Evolutionary conservation across 2,888 invertebrate genomes (phyloP).

Genomic region (Dryococelus australis): DNA sequence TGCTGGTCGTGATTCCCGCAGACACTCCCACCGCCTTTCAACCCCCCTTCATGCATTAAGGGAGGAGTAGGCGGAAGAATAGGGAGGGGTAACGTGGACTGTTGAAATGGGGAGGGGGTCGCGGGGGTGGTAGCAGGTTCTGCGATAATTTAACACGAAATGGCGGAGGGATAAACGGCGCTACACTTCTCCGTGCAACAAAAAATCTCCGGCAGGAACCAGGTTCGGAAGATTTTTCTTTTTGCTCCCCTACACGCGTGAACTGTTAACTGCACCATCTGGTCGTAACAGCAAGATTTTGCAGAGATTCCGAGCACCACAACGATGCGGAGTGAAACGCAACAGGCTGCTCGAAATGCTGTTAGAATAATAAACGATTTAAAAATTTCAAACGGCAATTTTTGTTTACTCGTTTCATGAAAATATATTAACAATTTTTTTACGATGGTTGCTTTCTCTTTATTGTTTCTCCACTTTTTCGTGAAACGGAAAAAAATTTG

Average conservation of each 20-base stretch:
- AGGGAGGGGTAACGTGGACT: neutral
- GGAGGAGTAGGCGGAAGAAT: neutral
- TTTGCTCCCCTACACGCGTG: neutral
- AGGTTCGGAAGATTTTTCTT: neutral
- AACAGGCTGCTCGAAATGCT: too few species aligned
- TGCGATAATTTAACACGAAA: conserved; percentile 27
- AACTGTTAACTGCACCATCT: neutral
- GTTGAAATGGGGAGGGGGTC: neutral
- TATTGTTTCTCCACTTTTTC: too few species aligned
- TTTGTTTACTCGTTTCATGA: too few species aligned
- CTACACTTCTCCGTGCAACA: neutral
- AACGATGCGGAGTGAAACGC: too few species aligned
- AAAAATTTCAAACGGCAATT: too few species aligned
- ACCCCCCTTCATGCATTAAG: too few species aligned
- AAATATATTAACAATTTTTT: too few species aligned
- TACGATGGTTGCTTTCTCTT: too few species aligned
- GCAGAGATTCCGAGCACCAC: too few species aligned
- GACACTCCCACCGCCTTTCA: neutral
- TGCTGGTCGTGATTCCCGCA: neutral
- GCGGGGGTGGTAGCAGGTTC: conserved; percentile 11
- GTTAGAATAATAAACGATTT: too few species aligned
- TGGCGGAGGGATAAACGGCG: conserved; percentile 16
- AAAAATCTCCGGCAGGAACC: neutral
- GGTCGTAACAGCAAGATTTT: too few species aligned
- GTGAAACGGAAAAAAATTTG: too few species aligned